Evolutionary conservation across 2,113 vertebrate species (phyloP).

Genomic region (Nesogale talazaci): DNA sequence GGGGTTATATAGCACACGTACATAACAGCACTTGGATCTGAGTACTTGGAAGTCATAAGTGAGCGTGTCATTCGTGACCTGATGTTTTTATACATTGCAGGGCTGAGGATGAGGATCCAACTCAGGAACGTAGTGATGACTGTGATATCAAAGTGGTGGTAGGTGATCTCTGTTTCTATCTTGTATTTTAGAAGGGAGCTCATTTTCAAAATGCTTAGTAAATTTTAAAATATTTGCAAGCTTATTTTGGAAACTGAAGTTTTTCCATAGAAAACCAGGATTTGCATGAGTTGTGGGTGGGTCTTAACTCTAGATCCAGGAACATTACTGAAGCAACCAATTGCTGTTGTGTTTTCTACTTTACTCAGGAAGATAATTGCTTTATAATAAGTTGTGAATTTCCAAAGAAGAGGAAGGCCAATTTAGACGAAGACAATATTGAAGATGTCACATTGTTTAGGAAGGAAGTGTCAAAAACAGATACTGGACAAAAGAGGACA

Average conservation of each 20-base stretch:
- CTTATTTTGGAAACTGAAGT: too few species aligned
- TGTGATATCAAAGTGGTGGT: conserved; percentile 87
- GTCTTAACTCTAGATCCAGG: too few species aligned
- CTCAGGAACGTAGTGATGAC: conserved; percentile 30
- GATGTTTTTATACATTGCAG: conserved; percentile 76
- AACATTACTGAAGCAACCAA: too few species aligned
- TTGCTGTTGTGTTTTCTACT: too few species aligned
- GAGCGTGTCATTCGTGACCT: too few species aligned
- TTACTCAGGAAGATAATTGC: not conserved
- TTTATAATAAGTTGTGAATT: conserved; percentile 86
- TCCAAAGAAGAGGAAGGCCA: conserved; percentile 76
- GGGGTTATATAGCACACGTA: too few species aligned
- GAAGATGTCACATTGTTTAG: conserved; percentile 42
- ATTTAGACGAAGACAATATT: conserved; percentile 14
- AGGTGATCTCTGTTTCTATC: conserved; percentile 64
- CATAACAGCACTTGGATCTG: too few species aligned
- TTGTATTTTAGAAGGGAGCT: too few species aligned
- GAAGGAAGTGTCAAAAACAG: conserved; percentile 15
- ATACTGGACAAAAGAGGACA: not conserved
- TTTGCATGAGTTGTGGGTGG: too few species aligned
- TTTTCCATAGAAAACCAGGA: too few species aligned
- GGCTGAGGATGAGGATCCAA: conserved; percentile 60
- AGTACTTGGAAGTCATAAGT: not conserved
- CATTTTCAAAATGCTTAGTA: too few species aligned
- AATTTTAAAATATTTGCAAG: too few species aligned